A percentile compares a stretch with the other conserved stretches of the same genome.
Evolutionary conservation across 2,797 vertebrate genomes (phyloP).

Genomic region (Enteromius anoplus): DNA sequence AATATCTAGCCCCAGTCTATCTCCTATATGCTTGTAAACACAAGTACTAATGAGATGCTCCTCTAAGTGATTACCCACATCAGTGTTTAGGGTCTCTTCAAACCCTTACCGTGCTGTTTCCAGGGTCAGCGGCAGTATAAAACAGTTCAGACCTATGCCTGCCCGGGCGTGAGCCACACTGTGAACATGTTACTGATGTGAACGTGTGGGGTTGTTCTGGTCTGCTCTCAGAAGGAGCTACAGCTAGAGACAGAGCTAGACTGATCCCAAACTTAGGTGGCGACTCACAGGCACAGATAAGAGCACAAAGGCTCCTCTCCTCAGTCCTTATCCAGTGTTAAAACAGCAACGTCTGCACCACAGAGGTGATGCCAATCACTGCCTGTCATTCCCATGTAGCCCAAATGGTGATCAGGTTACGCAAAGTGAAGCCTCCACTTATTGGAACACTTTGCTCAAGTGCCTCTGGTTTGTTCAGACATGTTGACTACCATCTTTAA

Average conservation of each 20-base stretch:
- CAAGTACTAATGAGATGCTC: slow-evolving; percentile 20
- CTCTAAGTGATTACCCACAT: slow-evolving; percentile 17
- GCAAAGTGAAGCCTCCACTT: slow-evolving; percentile 54
- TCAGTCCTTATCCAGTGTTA: slow-evolving; percentile 55
- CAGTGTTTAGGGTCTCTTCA: slow-evolving; percentile 36
- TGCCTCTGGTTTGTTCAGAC: slow-evolving; percentile 66
- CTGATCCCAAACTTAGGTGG: slow-evolving; percentile 62
- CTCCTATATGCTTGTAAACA: not conserved
- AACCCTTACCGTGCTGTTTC: slow-evolving; percentile 20
- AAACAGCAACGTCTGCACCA: slow-evolving; percentile 42
- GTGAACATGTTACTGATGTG: slow-evolving; percentile 45
- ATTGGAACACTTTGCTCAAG: slow-evolving; percentile 61
- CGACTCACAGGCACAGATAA: slow-evolving; percentile 62
- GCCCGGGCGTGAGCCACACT: slow-evolving; percentile 32
- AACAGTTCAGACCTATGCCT: slow-evolving; percentile 24
- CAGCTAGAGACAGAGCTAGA: slow-evolving; percentile 57
- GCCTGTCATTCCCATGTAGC: slow-evolving; percentile 66
- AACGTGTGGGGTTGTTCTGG: slow-evolving; percentile 49
- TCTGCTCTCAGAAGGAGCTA: slow-evolving; percentile 51
- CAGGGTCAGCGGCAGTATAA: slow-evolving; percentile 7
- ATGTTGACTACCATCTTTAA: slow-evolving; percentile 59
- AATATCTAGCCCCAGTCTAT: not conserved
- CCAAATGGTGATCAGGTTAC: slow-evolving; percentile 69
- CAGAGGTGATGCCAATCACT: slow-evolving; percentile 59
- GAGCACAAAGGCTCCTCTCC: slow-evolving; percentile 60